Conservation (phyloP, 2,113 vertebrate genomes). For the Gobiocypris rarus region DNA sequence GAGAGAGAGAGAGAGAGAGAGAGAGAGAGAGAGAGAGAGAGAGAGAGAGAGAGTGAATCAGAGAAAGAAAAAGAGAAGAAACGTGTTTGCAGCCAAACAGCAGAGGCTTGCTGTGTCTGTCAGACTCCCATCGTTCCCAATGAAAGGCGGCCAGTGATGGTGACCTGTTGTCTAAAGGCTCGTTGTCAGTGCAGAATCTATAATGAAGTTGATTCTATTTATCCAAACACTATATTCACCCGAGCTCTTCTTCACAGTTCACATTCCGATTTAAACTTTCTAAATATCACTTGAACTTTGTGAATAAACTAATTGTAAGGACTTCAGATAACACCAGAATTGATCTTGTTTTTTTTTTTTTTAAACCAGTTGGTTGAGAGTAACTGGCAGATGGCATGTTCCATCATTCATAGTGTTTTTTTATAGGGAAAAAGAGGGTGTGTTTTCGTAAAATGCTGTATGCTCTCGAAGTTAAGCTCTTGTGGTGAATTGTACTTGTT, state of each 20-base stretch:
- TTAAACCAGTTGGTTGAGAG: background rate
- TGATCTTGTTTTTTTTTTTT: background rate
- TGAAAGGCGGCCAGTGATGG: constrained; percentile 70
- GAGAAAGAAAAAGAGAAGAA: constrained; percentile 43
- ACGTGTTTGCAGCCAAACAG: constrained; percentile 70
- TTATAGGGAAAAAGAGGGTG: background rate
- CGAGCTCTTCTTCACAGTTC: background rate
- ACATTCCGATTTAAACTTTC: background rate
- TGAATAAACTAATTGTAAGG: background rate
- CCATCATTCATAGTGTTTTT: background rate
- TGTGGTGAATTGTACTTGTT: background rate
- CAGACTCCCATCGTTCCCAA: constrained; percentile 67
- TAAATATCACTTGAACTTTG: background rate
- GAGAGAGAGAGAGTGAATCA: constrained; percentile 66
- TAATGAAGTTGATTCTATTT: constrained; percentile 50
- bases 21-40: constrained; percentile 57
- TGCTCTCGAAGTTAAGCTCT: background rate
- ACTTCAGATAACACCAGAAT: background rate
- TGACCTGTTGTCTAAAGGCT: constrained; percentile 67
- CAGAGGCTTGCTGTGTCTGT: constrained; percentile 71
- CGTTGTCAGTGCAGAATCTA: constrained; percentile 50
- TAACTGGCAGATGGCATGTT: background rate
- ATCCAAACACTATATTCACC: constrained; percentile 1
- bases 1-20: constrained; percentile 62
- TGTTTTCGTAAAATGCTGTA: background rate